Percentiles rank a stretch among this genome's conserved stretches.
phyloP scores from a whole-genome alignment of 2,113 vertebrate species.

The Struthidea cinerea region DNA sequence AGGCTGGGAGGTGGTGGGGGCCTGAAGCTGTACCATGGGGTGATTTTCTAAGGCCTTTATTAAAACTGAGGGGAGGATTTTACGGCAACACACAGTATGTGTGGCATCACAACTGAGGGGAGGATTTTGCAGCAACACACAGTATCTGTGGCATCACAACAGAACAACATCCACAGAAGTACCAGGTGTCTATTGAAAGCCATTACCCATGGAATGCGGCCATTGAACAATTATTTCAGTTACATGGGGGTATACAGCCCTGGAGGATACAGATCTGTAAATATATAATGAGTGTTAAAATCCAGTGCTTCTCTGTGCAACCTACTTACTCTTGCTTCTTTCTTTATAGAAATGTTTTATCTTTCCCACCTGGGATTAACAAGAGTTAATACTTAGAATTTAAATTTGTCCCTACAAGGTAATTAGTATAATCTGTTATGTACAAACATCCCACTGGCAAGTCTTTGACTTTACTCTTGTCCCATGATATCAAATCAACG shows the following conservation, averaged over 20 bases:
- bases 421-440: slow-evolving; percentile 55
- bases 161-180: background rate
- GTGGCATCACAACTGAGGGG: background rate
- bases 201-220: background rate
- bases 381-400: slow-evolving; percentile 47
- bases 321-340: background rate
- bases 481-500: slow-evolving; percentile 43
- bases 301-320: background rate
- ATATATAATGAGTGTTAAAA: background rate
- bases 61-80: background rate
- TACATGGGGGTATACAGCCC: background rate
- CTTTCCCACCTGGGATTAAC: slow-evolving; percentile 27
- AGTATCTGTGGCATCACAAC: background rate
- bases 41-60: background rate
- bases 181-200: background rate
- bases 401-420: slow-evolving; percentile 36
- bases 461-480: slow-evolving; percentile 42
- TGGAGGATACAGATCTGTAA: background rate
- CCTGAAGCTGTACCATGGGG: background rate
- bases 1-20: fast-evolving
- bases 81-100: background rate
- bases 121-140: background rate
- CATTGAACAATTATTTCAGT: background rate
- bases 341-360: background rate
- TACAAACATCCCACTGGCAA: slow-evolving; percentile 35